Percentiles rank a stretch among this genome's conserved stretches.
Conservation (phyloP, 2,888 invertebrate species). For the Apamea epomidion region DNA sequence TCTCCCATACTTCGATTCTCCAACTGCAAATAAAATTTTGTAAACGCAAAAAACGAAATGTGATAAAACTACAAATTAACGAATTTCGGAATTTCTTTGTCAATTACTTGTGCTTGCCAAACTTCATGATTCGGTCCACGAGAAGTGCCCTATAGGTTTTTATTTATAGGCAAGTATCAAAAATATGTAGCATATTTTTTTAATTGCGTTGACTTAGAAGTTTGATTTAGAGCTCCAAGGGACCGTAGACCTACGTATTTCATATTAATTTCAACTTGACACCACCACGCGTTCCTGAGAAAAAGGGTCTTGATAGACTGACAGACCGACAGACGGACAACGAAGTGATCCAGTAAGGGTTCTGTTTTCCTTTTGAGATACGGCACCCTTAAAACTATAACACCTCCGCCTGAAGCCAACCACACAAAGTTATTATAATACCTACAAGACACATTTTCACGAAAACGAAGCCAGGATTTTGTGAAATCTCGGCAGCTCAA, state of each 20-base stretch:
- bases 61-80: background rate
- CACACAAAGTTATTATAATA: slow-evolving; percentile 38
- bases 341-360: background rate
- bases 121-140: background rate
- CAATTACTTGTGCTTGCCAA: background rate
- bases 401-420: background rate
- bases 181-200: background rate
- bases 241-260: background rate
- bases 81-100: background rate
- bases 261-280: background rate
- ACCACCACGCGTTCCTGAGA: background rate
- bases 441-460: slow-evolving; percentile 30
- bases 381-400: background rate
- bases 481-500: slow-evolving; percentile 41
- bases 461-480: slow-evolving; percentile 45
- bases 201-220: background rate
- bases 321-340: background rate
- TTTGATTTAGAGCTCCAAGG: background rate
- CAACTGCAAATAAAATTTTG: background rate
- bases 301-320: background rate
- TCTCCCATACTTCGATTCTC: background rate
- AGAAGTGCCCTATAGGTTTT: background rate
- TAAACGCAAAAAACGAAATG: background rate
- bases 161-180: background rate
- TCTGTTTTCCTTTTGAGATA: background rate